A percentile compares a stretch with the other conserved stretches of the same genome.
Conservation (phyloP, 64 coral and sea anemone genomes). For the Orbicella faveolata region DNA sequence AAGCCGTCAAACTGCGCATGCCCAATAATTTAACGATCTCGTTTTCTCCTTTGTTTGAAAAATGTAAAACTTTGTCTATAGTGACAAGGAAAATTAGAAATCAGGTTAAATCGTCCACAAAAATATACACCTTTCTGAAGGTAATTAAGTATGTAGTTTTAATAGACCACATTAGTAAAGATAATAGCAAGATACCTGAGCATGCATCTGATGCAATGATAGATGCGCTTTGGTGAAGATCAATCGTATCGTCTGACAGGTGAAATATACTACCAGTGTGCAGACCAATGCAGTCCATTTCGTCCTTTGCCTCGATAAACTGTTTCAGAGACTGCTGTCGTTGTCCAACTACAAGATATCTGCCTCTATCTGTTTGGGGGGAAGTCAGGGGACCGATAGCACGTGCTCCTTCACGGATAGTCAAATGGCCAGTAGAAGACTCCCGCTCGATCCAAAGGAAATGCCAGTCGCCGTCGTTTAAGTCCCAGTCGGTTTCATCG, state of each 20-base stretch:
- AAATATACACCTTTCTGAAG: no score
- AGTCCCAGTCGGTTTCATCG: background rate
- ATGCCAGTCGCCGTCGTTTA: constrained; percentile 10
- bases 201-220: constrained; percentile 15
- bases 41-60: no score
- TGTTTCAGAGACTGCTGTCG: background rate
- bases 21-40: no score
- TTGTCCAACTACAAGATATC: background rate
- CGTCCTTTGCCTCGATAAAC: background rate
- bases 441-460: background rate
- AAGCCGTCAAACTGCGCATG: no score
- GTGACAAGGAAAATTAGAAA: no score
- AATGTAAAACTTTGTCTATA: no score
- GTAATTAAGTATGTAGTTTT: no score
- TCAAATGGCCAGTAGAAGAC: background rate
- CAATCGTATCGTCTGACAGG: background rate
- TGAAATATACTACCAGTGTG: background rate
- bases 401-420: background rate
- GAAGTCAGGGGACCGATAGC: background rate
- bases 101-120: no score
- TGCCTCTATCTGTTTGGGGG: background rate
- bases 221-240: background rate
- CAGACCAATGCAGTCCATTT: background rate
- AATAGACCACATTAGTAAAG: no score
- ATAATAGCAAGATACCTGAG: no score